A percentile compares a stretch with the other conserved stretches of the same genome.
phyloP scores from a whole-genome alignment of 2,113 vertebrate genomes.

The Peromyscus polionotus region DNA sequence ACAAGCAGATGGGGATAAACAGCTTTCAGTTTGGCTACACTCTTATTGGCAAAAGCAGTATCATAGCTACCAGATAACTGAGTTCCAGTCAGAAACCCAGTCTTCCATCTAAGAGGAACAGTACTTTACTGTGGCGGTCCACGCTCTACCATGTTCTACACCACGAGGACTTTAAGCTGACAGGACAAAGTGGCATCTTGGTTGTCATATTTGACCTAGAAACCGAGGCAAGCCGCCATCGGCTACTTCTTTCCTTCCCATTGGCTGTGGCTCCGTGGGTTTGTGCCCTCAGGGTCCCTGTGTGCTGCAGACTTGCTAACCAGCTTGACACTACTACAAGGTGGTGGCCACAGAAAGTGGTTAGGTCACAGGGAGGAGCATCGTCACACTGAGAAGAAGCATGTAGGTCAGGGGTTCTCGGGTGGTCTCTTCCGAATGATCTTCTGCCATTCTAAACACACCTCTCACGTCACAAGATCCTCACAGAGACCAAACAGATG shows the following conservation, averaged over 20 bases:
- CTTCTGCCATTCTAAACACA: background rate
- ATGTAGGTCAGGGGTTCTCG: background rate
- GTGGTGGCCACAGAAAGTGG: background rate
- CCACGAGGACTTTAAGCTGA: background rate
- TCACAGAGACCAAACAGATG: background rate
- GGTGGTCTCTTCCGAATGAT: background rate
- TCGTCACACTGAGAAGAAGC: background rate
- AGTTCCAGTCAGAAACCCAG: background rate
- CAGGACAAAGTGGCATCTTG: background rate
- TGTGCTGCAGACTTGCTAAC: background rate
- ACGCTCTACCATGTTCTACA: background rate
- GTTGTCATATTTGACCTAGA: background rate
- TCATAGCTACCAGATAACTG: background rate
- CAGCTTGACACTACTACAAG: background rate
- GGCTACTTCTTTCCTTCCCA: background rate
- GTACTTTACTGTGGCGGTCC: background rate
- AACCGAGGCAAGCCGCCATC: background rate
- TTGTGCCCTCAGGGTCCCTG: background rate
- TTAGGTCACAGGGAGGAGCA: background rate
- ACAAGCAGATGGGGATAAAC: background rate
- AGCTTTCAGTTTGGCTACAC: background rate
- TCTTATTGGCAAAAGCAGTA: background rate
- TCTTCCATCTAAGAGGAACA: background rate
- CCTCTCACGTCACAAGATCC: background rate
- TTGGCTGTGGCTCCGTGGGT: background rate